Evolutionary conservation across 2,888 invertebrate species (phyloP).

Genomic region (Allophyes oxyacanthae): DNA sequence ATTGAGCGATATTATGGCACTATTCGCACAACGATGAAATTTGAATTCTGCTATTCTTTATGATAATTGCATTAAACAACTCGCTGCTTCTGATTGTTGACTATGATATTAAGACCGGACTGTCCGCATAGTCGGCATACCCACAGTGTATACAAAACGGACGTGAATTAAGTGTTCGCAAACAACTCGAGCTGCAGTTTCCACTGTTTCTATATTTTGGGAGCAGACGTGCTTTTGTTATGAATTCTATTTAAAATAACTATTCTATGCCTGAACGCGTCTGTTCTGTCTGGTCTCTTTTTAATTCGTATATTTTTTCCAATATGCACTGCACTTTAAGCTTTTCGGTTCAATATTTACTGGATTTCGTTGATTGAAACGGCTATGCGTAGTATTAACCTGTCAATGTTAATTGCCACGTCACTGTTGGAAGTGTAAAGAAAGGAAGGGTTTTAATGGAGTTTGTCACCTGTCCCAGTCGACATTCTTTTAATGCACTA

Average conservation of each 20-base stretch:
- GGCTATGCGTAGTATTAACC: too few species aligned
- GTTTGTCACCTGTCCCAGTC: too few species aligned
- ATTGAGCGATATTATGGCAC: too few species aligned
- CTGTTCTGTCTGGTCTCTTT: too few species aligned
- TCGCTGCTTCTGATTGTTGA: conserved; percentile 26
- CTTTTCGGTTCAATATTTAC: too few species aligned
- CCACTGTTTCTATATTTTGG: conserved; percentile 9
- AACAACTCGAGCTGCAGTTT: conserved; percentile 35
- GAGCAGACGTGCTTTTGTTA: neutral
- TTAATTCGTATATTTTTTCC: too few species aligned
- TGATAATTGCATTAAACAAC: conserved; percentile 29
- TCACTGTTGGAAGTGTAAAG: too few species aligned
- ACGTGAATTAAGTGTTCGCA: conserved; percentile 26
- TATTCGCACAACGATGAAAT: neutral
- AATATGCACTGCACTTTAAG: too few species aligned
- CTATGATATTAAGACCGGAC: conserved; percentile 33
- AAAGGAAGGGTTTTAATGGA: too few species aligned
- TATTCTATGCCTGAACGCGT: conserved; percentile 1
- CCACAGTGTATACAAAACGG: conserved; percentile 17
- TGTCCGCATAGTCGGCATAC: conserved; percentile 26
- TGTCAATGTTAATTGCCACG: too few species aligned
- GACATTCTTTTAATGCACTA: too few species aligned
- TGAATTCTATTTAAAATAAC: neutral
- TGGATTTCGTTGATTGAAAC: too few species aligned
- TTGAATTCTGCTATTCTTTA: conserved; percentile 13